These are phyloP conservation scores for Gari tellinella DNA, from an alignment of 2,888 invertebrate species.

Conservation along the genomic window DNA sequence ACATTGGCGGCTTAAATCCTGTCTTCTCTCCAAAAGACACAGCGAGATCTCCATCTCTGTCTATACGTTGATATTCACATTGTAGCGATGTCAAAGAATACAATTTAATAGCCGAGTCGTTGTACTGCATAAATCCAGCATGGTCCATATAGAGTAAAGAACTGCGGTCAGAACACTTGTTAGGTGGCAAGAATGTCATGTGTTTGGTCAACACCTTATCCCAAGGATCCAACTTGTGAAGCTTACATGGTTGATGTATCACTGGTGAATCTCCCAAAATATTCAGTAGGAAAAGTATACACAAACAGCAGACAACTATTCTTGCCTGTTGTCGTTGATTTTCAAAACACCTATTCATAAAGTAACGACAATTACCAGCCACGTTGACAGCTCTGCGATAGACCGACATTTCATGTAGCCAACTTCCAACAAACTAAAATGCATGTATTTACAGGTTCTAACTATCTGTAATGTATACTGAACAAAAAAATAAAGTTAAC, in stretches of 20 bases:
- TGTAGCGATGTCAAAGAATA: slow-evolving; percentile 39
- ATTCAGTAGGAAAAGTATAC: too few relatives aligned
- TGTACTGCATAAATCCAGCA: slow-evolving; percentile 23
- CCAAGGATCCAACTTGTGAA: slow-evolving; percentile 42
- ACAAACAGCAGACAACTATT: too few relatives aligned
- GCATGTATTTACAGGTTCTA: too few relatives aligned
- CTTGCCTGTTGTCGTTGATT: too few relatives aligned
- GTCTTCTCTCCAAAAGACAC: slow-evolving; percentile 4
- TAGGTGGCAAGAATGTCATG: slow-evolving; percentile 2
- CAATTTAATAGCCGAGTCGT: slow-evolving; percentile 11
- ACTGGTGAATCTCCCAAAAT: too few relatives aligned
- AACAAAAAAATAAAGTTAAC: too few relatives aligned
- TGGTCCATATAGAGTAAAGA: slow-evolving; percentile 36
- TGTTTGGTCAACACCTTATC: slow-evolving; percentile 20
- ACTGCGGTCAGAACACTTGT: slow-evolving; percentile 6
- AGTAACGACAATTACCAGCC: too few relatives aligned
- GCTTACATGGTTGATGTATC: slow-evolving; percentile 23
- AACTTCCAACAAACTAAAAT: too few relatives aligned
- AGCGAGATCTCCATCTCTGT: slow-evolving; percentile 29
- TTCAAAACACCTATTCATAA: too few relatives aligned
- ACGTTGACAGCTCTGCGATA: too few relatives aligned
- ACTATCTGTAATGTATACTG: too few relatives aligned
- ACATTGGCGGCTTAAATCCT: slow-evolving; percentile 31
- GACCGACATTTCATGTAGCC: too few relatives aligned
- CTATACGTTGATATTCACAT: slow-evolving; percentile 38